Percentiles rank a stretch among this genome's conserved stretches.
These are phyloP conservation scores for cattle (Bos taurus) DNA, from an alignment of 2,113 vertebrate species.

Conservation along the genomic window ARS-UCD2.0 NC_037333.1:30168501-30169000, in stretches of 20 bases:
- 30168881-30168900: background rate
- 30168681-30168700: background rate
- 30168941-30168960: accelerated
- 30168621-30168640: background rate
- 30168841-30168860: background rate
- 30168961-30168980: background rate
- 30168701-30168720: background rate
- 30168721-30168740: background rate
- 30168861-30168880: background rate
- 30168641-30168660: background rate
- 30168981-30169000: background rate
- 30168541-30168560: background rate
- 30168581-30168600: background rate
- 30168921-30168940: background rate
- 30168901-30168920: background rate
- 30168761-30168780: background rate
- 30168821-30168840: background rate
- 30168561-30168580: background rate
- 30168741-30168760: background rate
- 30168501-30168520: background rate
- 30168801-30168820: background rate
- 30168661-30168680: background rate
- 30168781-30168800: background rate
- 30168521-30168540: background rate
- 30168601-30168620: background rate